Percentiles rank a stretch among this genome's conserved stretches.
Conservation (phyloP, 2,113 vertebrate species). For the Casuarius casuarius region DNA sequence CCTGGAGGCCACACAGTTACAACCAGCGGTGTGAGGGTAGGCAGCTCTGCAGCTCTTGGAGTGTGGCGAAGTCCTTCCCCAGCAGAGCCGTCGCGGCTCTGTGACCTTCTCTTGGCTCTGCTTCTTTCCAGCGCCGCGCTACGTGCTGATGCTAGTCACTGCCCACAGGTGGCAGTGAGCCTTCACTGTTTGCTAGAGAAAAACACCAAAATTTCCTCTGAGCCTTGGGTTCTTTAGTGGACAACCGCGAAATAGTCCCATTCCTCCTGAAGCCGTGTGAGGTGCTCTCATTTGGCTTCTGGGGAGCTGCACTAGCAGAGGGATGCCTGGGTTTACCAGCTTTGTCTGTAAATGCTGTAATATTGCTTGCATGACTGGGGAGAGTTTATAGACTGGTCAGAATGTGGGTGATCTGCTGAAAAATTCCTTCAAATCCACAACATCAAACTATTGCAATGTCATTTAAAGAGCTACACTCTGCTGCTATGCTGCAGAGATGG, state of each 20-base stretch:
- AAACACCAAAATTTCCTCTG: neutral
- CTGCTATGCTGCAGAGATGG: neutral
- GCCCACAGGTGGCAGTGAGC: conserved; percentile 78
- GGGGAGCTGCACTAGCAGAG: neutral
- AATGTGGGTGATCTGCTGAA: fast-evolving
- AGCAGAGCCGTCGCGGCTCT: fast-evolving
- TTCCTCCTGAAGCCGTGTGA: neutral
- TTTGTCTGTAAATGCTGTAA: no score
- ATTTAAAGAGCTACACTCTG: neutral
- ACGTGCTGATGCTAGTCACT: neutral
- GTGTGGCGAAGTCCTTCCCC: fast-evolving
- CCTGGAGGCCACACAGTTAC: fast-evolving
- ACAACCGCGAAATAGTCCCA: fast-evolving
- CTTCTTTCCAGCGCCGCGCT: fast-evolving
- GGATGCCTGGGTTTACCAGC: no score
- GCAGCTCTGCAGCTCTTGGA: neutral
- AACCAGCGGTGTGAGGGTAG: fast-evolving
- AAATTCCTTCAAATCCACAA: neutral
- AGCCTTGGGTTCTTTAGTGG: fast-evolving
- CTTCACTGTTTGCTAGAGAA: neutral
- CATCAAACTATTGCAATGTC: neutral
- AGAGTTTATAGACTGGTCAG: fast-evolving
- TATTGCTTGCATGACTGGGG: neutral
- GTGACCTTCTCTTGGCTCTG: fast-evolving
- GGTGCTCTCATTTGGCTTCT: neutral